Evolutionary conservation across 1,140 invertebrate genomes (phyloP), one percentile per base, ranked within the genome.

Genomic region (Oryzaephilus surinamensis): DNA sequence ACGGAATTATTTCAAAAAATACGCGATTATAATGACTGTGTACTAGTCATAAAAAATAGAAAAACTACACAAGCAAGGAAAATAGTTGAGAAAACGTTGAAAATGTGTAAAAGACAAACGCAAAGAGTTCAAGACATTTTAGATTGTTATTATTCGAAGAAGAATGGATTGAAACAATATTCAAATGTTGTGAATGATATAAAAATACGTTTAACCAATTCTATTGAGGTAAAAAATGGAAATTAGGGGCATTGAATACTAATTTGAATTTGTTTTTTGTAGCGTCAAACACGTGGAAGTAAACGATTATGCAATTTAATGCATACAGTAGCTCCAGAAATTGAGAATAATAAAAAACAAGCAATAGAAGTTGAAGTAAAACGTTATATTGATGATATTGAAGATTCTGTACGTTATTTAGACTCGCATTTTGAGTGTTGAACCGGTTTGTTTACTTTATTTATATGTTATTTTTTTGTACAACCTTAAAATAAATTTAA

Each of bases 41-140:
- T 19, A 0, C 10, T 38, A 10, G 15, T 55, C 11, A 54, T 24
- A 31, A 42, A 14, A 30, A 36, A 16, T 36, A 53, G 10, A 15
- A 38, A 10, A 14, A 42, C 5, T 28, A 27, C 4, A 37, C 34
- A 12, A 19, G 38, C 10, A 30, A 45, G 30, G 20, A 47, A 6
- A 28, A 24, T 0, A 6, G 41, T 28, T 29, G 6, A 28, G 4
- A 49, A 50, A 16, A 27, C 24, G 11, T 41, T 55, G 10, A 55
- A 57, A 36, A 45, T 57, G 6, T 38, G 46, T n/a, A 53, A 43
- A 23, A 46, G 41, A 21, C 55, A 57, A 27, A 32, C 38, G 13
- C 43, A 45, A 13, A 32, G 51, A 6, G 27, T 57, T 23, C 49
- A 48, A 24, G 55, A 57, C 27, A 52, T 57, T 30, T 42, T 57